Evolutionary conservation across 2,797 vertebrate species (phyloP).

Genomic region (Lindbergichthys nudifrons): DNA sequence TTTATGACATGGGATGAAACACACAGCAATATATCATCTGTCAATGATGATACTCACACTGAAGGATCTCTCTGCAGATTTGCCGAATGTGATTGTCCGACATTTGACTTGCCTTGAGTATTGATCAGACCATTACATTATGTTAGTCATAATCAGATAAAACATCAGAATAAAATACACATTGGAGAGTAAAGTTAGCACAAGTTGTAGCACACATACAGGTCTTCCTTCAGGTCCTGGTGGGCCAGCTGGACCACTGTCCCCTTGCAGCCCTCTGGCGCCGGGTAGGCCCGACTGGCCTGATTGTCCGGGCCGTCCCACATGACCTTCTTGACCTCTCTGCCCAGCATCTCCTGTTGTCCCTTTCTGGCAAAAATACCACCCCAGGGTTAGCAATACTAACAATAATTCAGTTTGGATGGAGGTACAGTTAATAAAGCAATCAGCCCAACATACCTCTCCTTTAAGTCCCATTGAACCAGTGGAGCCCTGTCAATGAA

Average conservation of each 20-base stretch:
- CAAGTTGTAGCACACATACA: constrained; percentile 82
- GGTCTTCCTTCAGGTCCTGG: constrained; percentile 91
- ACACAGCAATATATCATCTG: constrained; percentile 21
- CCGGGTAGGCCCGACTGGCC: constrained; percentile 89
- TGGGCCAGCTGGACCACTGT: constrained; percentile 85
- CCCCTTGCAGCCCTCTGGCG: constrained; percentile 86
- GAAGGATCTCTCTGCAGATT: constrained; percentile 94
- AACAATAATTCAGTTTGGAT: not conserved
- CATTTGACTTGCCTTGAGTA: constrained; percentile 86
- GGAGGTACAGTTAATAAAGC: constrained; percentile 11
- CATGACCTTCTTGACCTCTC: constrained; percentile 88
- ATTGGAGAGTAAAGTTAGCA: not conserved
- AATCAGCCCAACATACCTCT: constrained; percentile 86
- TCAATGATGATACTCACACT: constrained; percentile 85
- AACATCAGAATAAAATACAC: not conserved
- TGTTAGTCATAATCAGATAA: constrained; percentile 11
- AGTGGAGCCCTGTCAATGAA: constrained; percentile 85
- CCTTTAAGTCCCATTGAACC: constrained; percentile 88
- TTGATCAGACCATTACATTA: not conserved
- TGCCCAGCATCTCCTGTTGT: constrained; percentile 90
- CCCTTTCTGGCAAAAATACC: constrained; percentile 90
- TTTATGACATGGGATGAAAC: constrained; percentile 14
- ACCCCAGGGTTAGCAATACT: constrained; percentile 62
- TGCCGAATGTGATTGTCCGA: constrained; percentile 93
- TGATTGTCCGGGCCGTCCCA: constrained; percentile 88